Percentiles rank a stretch among this genome's conserved stretches.
phyloP scores from a whole-genome alignment of 1,140 invertebrate genomes.

The Eupristina koningsbergeri region DNA sequence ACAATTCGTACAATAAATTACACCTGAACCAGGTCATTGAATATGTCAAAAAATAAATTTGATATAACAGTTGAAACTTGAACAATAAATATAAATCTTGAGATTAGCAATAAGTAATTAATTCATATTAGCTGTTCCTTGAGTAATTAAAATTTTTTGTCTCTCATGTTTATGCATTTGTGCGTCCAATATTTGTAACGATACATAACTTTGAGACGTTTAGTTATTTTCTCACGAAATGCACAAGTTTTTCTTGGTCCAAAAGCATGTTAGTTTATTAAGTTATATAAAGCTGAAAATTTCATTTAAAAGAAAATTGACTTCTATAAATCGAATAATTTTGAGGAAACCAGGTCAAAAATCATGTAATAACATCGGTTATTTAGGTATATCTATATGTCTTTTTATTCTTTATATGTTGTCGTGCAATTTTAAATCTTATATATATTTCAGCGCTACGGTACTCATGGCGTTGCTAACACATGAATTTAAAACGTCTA shows the following conservation, averaged over 20 bases:
- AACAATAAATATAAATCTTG: too few relatives aligned
- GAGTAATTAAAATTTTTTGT: neutral
- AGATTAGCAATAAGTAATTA: neutral
- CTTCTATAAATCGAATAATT: neutral
- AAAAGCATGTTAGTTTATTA: neutral
- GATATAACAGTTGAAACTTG: too few relatives aligned
- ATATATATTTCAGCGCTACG: neutral
- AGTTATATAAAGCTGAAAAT: neutral
- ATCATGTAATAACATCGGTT: neutral
- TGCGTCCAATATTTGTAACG: neutral
- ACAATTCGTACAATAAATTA: too few relatives aligned
- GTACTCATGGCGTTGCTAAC: neutral
- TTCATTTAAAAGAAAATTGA: constrained; percentile 13
- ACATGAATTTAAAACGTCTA: neutral
- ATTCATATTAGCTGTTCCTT: neutral
- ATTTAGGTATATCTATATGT: neutral
- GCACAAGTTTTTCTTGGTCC: neutral
- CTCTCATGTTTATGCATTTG: neutral
- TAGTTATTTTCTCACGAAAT: neutral
- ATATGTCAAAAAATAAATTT: too few relatives aligned
- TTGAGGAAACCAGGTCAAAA: neutral
- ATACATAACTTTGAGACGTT: neutral
- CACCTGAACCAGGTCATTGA: too few relatives aligned
- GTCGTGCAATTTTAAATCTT: neutral
- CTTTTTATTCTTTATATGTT: neutral